Percentiles rank a stretch among this genome's conserved stretches.
Conservation (phyloP, 2,888 invertebrate genomes). For the Napeogenes sylphis region DNA sequence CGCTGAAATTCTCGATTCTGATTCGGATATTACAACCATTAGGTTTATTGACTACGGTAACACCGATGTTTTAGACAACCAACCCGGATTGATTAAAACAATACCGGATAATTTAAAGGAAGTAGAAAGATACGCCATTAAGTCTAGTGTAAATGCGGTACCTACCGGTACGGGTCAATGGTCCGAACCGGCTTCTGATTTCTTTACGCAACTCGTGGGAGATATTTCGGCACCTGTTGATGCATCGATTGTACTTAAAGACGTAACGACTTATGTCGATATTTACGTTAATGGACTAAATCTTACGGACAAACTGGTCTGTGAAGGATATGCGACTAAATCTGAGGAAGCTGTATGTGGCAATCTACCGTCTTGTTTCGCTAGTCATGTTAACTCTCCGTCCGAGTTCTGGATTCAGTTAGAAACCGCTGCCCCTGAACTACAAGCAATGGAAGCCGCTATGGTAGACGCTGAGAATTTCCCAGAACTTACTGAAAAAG, state of each 20-base stretch:
- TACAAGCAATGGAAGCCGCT: slow-evolving; percentile 78
- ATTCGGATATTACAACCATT: slow-evolving; percentile 85
- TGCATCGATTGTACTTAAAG: slow-evolving; percentile 76
- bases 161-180: slow-evolving; percentile 81
- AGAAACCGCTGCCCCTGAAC: slow-evolving; percentile 76
- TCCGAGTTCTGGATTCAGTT: slow-evolving; percentile 89
- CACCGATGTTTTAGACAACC: slow-evolving; percentile 84
- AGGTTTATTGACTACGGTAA: slow-evolving; percentile 89
- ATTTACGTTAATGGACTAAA: slow-evolving; percentile 79
- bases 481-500: slow-evolving; percentile 62
- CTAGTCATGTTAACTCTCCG: slow-evolving; percentile 85
- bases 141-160: slow-evolving; percentile 82
- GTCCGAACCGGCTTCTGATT: slow-evolving; percentile 80
- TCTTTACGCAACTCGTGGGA: slow-evolving; percentile 72
- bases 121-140: slow-evolving; percentile 76
- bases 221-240: slow-evolving; percentile 71
- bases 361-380: slow-evolving; percentile 80
- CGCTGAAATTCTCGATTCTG: slow-evolving; percentile 89
- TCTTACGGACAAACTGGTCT: slow-evolving; percentile 79
- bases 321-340: slow-evolving; percentile 76
- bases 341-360: slow-evolving; percentile 74
- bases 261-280: slow-evolving; percentile 80
- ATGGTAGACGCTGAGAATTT: slow-evolving; percentile 77
- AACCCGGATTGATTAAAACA: slow-evolving; percentile 77
- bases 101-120: slow-evolving; percentile 78